phyloP scores from a whole-genome alignment of 2,113 vertebrate genomes.

The Nothocercus nigrocapillus region DNA sequence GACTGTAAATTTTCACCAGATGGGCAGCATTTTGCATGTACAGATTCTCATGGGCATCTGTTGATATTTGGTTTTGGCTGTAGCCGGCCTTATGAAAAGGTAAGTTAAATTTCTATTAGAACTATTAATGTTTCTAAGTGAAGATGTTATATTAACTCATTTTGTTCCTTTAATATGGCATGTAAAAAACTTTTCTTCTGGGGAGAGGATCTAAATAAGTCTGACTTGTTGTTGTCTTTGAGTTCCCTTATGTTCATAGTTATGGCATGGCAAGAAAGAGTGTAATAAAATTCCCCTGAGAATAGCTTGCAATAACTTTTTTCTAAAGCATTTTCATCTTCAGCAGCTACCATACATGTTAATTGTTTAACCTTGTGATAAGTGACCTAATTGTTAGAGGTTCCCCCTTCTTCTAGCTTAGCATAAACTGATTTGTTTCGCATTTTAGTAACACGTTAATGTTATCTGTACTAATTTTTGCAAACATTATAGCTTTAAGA shows the following conservation, averaged over 20 bases:
- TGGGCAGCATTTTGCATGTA: conserved; percentile 95
- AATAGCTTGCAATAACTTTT: background rate
- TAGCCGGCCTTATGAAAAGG: conserved; percentile 93
- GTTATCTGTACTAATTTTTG: background rate
- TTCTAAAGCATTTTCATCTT: background rate
- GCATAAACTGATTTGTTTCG: background rate
- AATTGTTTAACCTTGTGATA: background rate
- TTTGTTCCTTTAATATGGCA: background rate
- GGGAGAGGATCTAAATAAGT: background rate
- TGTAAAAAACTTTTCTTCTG: background rate
- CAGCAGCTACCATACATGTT: background rate
- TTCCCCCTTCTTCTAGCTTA: background rate
- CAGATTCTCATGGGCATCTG: conserved; percentile 96
- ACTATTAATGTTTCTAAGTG: background rate
- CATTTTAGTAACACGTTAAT: background rate
- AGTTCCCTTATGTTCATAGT: background rate
- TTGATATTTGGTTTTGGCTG: conserved; percentile 96
- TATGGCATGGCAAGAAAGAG: background rate
- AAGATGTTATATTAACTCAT: background rate
- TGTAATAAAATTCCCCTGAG: background rate
- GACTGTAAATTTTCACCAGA: conserved; percentile 98
- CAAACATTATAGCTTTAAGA: no score
- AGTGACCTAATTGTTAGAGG: background rate
- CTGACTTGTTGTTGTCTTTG: background rate
- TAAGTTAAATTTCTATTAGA: conserved; percentile 62